Base-by-base conservation (phyloP, 1,140 invertebrate species). In the Drosophila cardini region DNA sequence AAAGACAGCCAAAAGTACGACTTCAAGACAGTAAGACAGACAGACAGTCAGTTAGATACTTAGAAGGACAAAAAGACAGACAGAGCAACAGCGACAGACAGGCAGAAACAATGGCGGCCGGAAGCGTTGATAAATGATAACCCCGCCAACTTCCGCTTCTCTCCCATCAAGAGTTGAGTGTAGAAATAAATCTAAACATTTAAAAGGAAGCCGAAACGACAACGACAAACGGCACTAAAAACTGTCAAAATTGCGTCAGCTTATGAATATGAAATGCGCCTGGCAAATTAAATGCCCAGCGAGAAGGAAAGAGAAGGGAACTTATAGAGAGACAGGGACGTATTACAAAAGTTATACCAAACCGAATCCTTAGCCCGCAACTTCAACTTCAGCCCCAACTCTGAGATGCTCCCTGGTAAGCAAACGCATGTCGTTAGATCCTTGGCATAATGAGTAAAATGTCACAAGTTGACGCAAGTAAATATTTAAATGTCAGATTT, bases 401-500 rank as follows among this genome's bases (percentile, higher is more conserved):
- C 34, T 16, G 18, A 48, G 40, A 1, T 32, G 32, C 50, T 34
- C 11, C 56, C 5, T 60, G 55, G 36, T 40, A 65, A 63, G 53
- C 53, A 67, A 58, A 58, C 70, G 53, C 63, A 40, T 58, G 56
- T 67, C 63, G 45, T 21, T 40, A 45, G 46, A 36, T 34, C 30
- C n/a, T 56, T 73, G 58, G 58, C 50, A 64, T 89, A 89, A 89
- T 90, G 85, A 90, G 86, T 90, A 85, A 89, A 90, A 90, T 90
- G 85, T 89, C 86, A 89, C 78, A 89, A 89, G 78, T 84, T 90
- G 86, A 90, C 71, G 83, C 83, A 87, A 90, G 87, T 90, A 90
- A 90, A 90, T 90, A 90, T 90, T 90, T 90, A 90, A 90, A 90
- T 90, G 87, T 90, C 87, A 90, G 87, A 90, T 90, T 90, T 26